Evolutionary conservation across 2,888 invertebrate genomes (phyloP), one percentile per base, ranked within the genome.

Genomic region (Drosophila fungiperda): DNA sequence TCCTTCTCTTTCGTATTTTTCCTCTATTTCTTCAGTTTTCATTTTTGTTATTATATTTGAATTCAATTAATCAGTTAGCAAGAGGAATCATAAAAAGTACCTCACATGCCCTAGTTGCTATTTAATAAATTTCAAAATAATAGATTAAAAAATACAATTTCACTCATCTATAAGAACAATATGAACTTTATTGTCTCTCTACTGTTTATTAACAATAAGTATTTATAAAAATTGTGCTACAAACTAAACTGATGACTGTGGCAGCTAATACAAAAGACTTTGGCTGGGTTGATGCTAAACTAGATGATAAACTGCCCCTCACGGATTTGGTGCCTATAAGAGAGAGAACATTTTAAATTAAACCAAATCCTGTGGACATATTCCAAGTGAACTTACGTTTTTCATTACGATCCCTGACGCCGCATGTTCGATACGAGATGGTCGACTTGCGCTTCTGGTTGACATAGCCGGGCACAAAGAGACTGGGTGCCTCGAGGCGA

Each of bases 401-500:
- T 71, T 97, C 96, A 89, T 95, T 96, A 15, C 95, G 96, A 93
- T 97, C 97, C 20, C 95, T 94, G 26, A 95, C 95, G 0, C 97
- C 96, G 80, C 97, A 97, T 66, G 95, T 96, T 48, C 96, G 94
- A 90, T 97, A 97, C 0, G 96, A 95, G 36, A 96, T 94, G 68
- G 95, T 96, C 7, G 93, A 91, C 92, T 96, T 97, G 55, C 97
- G 94, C 91, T 96, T 97, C 33, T 93, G 93, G 89, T 96, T 94
- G 26, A 96, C 94, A 91, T 95, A 97, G 3, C 98, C 98, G 0
- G 97, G 97, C 89, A 97, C 95, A 87, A 94, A 96, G 67, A 98
- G 94, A 88, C 95, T 96, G 1, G 97, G 97, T 0, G 95, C 93
- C 59, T 96, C 96, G 68, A 98, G 93, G 62, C 95, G 95, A 0